Evolutionary conservation across 2,113 vertebrate species (phyloP).

Genomic region (Rallus limicola): DNA sequence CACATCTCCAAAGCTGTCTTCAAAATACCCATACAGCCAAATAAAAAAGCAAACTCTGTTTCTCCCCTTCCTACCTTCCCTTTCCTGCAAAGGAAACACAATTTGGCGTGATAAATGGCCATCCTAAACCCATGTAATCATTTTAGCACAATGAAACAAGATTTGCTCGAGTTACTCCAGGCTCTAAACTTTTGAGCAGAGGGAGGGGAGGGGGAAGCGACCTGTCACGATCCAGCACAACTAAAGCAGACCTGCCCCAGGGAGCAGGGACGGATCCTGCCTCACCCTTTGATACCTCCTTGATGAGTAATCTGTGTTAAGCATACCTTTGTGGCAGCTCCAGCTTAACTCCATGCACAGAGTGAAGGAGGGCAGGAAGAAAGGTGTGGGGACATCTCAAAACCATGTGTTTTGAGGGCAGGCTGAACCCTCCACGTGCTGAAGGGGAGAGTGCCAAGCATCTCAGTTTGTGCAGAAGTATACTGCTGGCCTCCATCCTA

Average conservation of each 20-base stretch:
- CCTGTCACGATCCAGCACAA: background rate
- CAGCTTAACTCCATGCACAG: background rate
- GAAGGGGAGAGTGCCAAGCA: fast-evolving
- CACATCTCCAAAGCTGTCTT: background rate
- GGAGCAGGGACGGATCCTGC: background rate
- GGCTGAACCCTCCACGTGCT: fast-evolving
- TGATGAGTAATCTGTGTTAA: background rate
- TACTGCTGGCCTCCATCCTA: conserved; percentile 34
- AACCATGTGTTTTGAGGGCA: background rate
- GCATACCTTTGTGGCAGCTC: background rate
- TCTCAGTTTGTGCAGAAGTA: conserved; percentile 3
- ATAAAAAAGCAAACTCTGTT: background rate
- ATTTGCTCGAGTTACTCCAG: conserved; percentile 27
- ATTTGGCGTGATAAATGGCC: conserved; percentile 20
- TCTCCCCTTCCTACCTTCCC: background rate
- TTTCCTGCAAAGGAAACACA: conserved; percentile 12
- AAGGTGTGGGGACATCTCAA: background rate
- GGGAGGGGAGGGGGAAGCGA: background rate
- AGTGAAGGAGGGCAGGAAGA: background rate
- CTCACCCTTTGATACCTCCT: background rate
- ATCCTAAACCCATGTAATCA: conserved; percentile 44
- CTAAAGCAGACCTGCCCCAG: background rate
- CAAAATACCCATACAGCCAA: background rate
- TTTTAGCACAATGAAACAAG: conserved; percentile 20
- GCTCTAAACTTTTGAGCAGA: background rate